These are phyloP conservation scores for Plotosus lineatus DNA, from an alignment of 2,113 vertebrate genomes.

Conservation along the genomic window DNA sequence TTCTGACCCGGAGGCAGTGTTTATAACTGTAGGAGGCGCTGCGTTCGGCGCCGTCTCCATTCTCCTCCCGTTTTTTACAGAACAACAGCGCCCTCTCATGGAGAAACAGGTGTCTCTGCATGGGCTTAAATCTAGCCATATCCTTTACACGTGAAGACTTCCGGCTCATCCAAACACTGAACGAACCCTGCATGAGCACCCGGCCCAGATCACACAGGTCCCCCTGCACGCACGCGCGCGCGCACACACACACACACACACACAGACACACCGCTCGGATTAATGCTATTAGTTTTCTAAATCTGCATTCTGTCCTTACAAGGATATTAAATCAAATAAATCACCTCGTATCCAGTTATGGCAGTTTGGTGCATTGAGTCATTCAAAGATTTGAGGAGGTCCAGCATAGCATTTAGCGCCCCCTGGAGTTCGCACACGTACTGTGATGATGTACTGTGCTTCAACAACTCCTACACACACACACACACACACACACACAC, in stretches of 20 bases:
- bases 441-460: slow-evolving; percentile 80
- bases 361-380: slow-evolving; percentile 98
- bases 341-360: slow-evolving; percentile 92
- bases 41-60: slow-evolving; percentile 79
- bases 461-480: slow-evolving; percentile 84
- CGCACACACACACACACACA: slow-evolving; percentile 26
- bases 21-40: slow-evolving; percentile 96
- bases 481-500: slow-evolving; percentile 24
- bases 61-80: slow-evolving; percentile 89
- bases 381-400: slow-evolving; percentile 94
- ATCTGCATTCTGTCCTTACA: neutral
- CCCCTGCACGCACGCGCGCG: slow-evolving; percentile 72
- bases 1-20: slow-evolving; percentile 86
- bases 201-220: slow-evolving; percentile 87
- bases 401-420: slow-evolving; percentile 89
- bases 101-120: slow-evolving; percentile 95
- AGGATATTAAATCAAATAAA: neutral
- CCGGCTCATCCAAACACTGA: slow-evolving; percentile 92
- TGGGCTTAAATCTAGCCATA: slow-evolving; percentile 94
- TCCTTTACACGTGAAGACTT: slow-evolving; percentile 94
- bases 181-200: slow-evolving; percentile 88
- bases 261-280: neutral
- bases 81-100: slow-evolving; percentile 91
- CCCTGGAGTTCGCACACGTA: slow-evolving; percentile 83
- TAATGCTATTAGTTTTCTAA: neutral